phyloP scores from a whole-genome alignment of 1,140 invertebrate species.

The Dendroctonus valens region DNA sequence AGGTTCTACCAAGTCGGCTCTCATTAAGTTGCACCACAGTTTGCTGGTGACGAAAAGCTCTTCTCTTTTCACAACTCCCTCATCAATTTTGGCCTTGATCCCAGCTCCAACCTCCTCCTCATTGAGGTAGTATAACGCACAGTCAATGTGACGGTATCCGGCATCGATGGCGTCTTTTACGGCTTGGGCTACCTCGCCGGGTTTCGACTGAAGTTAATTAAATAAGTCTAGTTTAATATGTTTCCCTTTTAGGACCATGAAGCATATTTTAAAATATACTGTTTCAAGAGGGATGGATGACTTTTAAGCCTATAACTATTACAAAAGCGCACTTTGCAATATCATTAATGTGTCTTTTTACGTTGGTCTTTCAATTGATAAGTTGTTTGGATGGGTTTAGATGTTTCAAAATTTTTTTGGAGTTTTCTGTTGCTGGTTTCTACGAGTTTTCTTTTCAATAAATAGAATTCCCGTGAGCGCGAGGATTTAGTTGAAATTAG shows the following conservation, averaged over 20 bases:
- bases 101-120: constrained; percentile 80
- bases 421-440: too few species aligned
- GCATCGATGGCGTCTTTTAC: constrained; percentile 72
- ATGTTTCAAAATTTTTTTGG: too few species aligned
- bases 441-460: too few species aligned
- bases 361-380: too few species aligned
- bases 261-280: too few species aligned
- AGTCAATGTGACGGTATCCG: constrained; percentile 72
- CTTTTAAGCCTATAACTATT: too few species aligned
- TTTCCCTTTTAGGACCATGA: too few species aligned
- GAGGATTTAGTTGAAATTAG: background rate
- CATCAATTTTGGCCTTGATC: constrained; percentile 67
- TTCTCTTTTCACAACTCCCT: constrained; percentile 65
- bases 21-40: constrained; percentile 67
- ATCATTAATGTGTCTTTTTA: too few species aligned
- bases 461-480: too few species aligned
- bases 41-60: constrained; percentile 70
- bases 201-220: constrained; percentile 58
- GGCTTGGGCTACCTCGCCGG: constrained; percentile 69
- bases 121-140: constrained; percentile 69
- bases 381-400: background rate
- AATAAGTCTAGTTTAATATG: too few species aligned
- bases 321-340: too few species aligned
- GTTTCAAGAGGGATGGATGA: too few species aligned
- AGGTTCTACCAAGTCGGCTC: constrained; percentile 58